Evolutionary conservation across 2,888 invertebrate genomes (phyloP), one percentile per base, ranked within the genome.

Genomic region (Pemphredon lugubris): DNA sequence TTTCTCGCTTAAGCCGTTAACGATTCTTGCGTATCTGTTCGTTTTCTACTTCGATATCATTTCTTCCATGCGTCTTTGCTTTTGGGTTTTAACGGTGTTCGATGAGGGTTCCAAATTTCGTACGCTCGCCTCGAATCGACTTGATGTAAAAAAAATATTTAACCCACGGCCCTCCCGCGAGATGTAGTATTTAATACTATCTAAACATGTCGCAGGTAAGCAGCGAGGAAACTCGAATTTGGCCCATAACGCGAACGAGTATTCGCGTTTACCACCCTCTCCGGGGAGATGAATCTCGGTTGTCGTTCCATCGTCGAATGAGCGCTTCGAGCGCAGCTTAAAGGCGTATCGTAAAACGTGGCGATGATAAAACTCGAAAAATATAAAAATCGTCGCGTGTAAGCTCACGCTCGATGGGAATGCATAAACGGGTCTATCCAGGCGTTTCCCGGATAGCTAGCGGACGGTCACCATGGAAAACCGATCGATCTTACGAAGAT

Each of bases 401-500:
- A 21, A 40, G 26, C 5, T 1, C n/a, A 42, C 18, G 2, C 2
- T n/a, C 4, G 21, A 7, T 4, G 21, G 14, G 21, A 60, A 39
- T 60, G 32, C 40, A 53, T 53, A 66, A 59, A 40, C 40, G 53
- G 14, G 37, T 54, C 59, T n/a, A n/a, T 44, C 50, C 57, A 30
- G 51, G 45, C 53, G 53, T 60, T 59, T 66, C 18, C 21, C 21
- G 21, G 26, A 44, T 21, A 50, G 44, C 6, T 5, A 7, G 40
- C 23, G 42, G 16, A 40, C 34, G 48, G 23, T 26, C 53, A 59
- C 47, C 37, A 40, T 14, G 50, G 67, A 48, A 68, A 55, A 55
- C 30, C 54, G 61, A 67, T 67, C 53, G 54, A 60, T 45, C 44
- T 44, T 37, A 16, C 23, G 30, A 21, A 26, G 60, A 66, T 66